These are phyloP conservation scores for Pygoscelis adeliae DNA, from an alignment of 2,113 vertebrate genomes.

Conservation along the genomic window DNA sequence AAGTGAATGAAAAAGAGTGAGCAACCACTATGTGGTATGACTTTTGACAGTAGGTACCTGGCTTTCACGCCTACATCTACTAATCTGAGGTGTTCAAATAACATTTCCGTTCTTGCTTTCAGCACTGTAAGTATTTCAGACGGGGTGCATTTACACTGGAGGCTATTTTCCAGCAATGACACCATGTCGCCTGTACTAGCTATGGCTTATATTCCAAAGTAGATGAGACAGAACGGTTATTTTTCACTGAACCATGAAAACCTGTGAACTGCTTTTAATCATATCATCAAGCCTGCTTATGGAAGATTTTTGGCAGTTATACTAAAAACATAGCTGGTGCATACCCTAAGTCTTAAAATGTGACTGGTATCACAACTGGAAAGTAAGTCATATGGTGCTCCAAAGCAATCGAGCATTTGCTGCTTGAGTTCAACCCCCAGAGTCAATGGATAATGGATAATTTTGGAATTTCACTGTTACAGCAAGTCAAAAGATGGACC, in stretches of 20 bases:
- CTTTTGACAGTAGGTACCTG: not conserved
- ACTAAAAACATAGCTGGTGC: not conserved
- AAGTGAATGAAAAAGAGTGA: not conserved
- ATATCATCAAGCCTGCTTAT: not conserved
- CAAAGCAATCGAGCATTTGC: not conserved
- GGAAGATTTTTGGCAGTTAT: not conserved
- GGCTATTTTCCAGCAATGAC: not conserved
- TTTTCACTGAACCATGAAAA: not conserved
- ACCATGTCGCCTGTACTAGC: not conserved
- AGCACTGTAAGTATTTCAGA: not conserved
- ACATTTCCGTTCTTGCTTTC: not conserved
- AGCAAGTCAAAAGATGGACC: not conserved
- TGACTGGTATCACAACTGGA: not conserved
- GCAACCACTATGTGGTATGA: not conserved
- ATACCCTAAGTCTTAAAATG: constrained; percentile 14
- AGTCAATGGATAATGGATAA: not conserved
- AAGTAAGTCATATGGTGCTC: not conserved
- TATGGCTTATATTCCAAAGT: not conserved
- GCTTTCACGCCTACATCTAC: not conserved
- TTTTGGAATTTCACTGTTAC: not conserved
- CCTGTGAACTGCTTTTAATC: not conserved
- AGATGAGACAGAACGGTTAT: not conserved
- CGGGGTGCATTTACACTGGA: not conserved
- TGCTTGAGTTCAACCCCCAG: not conserved
- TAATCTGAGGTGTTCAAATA: not conserved